These are phyloP conservation scores for Drosophila kokeensis DNA, from an alignment of 2,888 invertebrate species.

Conservation along the genomic window DNA sequence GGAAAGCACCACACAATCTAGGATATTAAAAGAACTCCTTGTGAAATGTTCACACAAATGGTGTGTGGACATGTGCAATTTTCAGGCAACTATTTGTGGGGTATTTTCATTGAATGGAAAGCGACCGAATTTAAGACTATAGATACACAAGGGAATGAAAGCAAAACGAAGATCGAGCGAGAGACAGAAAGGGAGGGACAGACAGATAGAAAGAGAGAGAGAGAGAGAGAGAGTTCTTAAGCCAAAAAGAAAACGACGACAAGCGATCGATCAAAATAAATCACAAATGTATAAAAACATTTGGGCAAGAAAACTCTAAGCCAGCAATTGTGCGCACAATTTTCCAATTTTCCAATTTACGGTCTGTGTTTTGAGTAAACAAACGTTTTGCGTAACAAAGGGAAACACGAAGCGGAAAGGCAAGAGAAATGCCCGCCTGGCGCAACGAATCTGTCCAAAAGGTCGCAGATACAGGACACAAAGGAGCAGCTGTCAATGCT, in stretches of 20 bases:
- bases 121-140: slow-evolving; percentile 70
- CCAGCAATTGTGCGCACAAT: slow-evolving; percentile 74
- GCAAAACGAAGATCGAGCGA: slow-evolving; percentile 3
- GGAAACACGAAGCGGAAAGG: slow-evolving; percentile 44
- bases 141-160: slow-evolving; percentile 53
- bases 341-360: slow-evolving; percentile 69
- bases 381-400: slow-evolving; percentile 78
- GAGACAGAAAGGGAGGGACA: neutral
- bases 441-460: slow-evolving; percentile 50
- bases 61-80: slow-evolving; percentile 76
- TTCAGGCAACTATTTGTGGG: slow-evolving; percentile 75
- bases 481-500: slow-evolving; percentile 71
- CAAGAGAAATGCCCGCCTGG: slow-evolving; percentile 56
- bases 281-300: slow-evolving; percentile 68
- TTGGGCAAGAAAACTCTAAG: slow-evolving; percentile 53
- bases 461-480: slow-evolving; percentile 36
- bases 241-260: slow-evolving; percentile 53
- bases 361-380: slow-evolving; percentile 71
- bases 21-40: slow-evolving; percentile 30
- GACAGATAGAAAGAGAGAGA: neutral
- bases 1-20: slow-evolving; percentile 2
- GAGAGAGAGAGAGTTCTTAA: slow-evolving; percentile 43
- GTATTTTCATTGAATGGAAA: slow-evolving; percentile 62
- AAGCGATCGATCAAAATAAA: slow-evolving; percentile 79
- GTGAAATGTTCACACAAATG: slow-evolving; percentile 45